phyloP scores from a whole-genome alignment of 2,113 vertebrate species.

The Embiotoca jacksoni region DNA sequence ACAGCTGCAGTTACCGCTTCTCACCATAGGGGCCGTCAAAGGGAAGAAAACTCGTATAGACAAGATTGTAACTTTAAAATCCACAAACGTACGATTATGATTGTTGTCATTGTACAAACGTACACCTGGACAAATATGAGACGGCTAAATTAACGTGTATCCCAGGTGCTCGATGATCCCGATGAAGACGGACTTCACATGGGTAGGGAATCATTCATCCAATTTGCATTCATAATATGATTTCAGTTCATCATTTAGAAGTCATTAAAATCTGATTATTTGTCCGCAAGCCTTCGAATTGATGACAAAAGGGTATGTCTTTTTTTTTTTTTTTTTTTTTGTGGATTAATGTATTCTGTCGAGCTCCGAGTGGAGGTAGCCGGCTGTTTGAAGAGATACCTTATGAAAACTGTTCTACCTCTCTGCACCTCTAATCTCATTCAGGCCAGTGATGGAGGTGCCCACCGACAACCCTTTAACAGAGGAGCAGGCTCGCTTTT shows the following conservation, averaged over 20 bases:
- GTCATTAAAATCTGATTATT: slow-evolving; percentile 52
- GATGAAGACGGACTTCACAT: slow-evolving; percentile 95
- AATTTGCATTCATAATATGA: not conserved
- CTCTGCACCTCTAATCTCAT: not conserved
- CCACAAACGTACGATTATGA: no score
- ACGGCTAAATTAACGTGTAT: not conserved
- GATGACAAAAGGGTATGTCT: slow-evolving; percentile 93
- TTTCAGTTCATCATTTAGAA: not conserved
- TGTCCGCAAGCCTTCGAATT: slow-evolving; percentile 93
- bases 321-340: slow-evolving; percentile 15
- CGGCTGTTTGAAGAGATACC: not conserved
- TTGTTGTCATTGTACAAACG: not conserved
- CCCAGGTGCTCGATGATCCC: slow-evolving; percentile 96
- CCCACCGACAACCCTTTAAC: slow-evolving; percentile 89
- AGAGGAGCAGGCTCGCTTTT: slow-evolving; percentile 91
- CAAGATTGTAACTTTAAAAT: no score
- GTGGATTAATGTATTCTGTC: not conserved
- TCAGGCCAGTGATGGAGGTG: slow-evolving; percentile 96
- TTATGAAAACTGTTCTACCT: not conserved
- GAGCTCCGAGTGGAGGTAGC: not conserved
- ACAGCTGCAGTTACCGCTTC: no score
- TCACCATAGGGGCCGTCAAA: no score
- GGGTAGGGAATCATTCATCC: slow-evolving; percentile 82
- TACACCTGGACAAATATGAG: not conserved
- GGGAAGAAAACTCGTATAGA: no score